Evolutionary conservation across 2,113 vertebrate genomes (phyloP).

Genomic region (Fulmarus glacialis): DNA sequence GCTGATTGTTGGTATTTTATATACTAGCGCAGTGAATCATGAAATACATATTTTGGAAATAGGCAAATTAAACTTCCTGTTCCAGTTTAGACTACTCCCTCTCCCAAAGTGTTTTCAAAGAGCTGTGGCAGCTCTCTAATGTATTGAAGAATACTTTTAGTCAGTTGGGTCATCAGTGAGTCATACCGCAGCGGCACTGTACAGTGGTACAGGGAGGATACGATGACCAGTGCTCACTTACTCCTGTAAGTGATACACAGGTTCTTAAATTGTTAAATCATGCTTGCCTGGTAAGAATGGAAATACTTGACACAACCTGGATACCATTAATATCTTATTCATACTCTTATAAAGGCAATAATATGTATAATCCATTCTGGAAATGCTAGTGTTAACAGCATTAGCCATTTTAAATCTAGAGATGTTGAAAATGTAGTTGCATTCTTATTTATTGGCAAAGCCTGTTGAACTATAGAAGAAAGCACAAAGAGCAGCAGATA

Average conservation of each 20-base stretch:
- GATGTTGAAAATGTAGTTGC: not conserved
- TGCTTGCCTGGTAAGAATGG: not conserved
- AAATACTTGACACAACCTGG: not conserved
- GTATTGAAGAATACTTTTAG: not conserved
- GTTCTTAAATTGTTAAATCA: not conserved
- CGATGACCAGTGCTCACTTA: rapidly evolving
- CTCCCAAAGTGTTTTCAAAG: not conserved
- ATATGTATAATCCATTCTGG: not conserved
- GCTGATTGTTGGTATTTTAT: not conserved
- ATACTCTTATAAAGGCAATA: not conserved
- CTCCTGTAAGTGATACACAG: not conserved
- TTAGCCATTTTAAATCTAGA: not conserved
- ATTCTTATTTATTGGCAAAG: not conserved
- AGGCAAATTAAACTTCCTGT: not conserved
- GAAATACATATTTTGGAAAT: not conserved
- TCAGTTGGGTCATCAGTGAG: not conserved
- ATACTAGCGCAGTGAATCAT: not conserved
- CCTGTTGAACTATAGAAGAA: not conserved
- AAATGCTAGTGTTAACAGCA: not conserved
- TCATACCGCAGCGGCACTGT: not conserved
- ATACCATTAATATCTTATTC: not conserved
- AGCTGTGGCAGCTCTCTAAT: not conserved
- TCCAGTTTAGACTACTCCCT: not conserved
- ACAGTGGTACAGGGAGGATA: not conserved
- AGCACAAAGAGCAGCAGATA: not conserved